phyloP scores from a whole-genome alignment of 2,113 vertebrate species.

The Rostratula benghalensis region DNA sequence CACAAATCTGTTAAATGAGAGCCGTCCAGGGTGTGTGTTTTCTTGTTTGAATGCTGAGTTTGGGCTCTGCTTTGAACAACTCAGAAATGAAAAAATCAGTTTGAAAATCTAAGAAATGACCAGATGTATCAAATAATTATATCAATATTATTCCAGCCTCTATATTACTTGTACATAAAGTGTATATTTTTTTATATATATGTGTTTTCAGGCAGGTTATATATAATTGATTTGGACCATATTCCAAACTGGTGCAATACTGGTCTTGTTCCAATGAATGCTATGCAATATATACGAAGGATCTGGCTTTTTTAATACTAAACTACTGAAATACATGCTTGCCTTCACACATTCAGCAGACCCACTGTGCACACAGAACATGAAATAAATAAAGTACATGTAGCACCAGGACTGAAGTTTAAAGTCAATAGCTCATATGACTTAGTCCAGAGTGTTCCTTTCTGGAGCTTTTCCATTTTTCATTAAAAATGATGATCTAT shows the following conservation, averaged over 20 bases:
- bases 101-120: not conserved
- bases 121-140: not conserved
- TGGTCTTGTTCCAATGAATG: not conserved
- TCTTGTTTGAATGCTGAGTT: not conserved
- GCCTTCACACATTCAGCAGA: not conserved
- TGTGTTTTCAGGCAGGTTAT: not conserved
- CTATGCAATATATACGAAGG: not conserved
- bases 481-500: not conserved
- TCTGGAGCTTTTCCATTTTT: not conserved
- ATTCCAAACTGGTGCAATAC: not conserved
- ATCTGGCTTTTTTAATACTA: not conserved
- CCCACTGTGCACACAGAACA: not conserved
- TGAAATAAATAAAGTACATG: not conserved
- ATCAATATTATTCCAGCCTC: not conserved
- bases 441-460: not conserved
- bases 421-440: not conserved
- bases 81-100: not conserved
- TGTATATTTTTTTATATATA: not conserved
- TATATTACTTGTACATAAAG: not conserved
- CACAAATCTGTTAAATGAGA: not conserved
- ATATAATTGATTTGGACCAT: not conserved
- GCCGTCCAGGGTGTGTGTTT: not conserved
- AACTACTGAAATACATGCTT: not conserved
- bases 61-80: not conserved
- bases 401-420: not conserved